Evolutionary conservation across 2,888 invertebrate species (phyloP), one percentile per base, ranked within the genome.

Genomic region (Epistrophe grossulariae): DNA sequence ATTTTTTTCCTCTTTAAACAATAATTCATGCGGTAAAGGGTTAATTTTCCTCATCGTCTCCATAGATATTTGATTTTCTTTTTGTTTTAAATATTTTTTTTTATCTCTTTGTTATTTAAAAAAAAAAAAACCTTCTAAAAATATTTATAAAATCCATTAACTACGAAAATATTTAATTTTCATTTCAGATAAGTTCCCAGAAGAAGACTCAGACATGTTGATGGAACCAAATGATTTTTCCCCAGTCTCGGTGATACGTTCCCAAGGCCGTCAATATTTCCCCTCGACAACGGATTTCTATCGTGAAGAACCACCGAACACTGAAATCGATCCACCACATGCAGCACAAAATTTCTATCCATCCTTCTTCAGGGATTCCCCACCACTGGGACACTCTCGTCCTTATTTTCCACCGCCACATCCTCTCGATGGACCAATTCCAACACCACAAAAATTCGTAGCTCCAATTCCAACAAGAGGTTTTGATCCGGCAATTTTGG

Each of bases 331-430:
- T 84, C 59, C 76, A 6, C 90, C 91, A 4, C 96, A 96, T 78
- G 92, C 93, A 2, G 93, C 93, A 19, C 96, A 96, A 90, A 96
- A 95, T 64, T 97, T 96, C 92, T 97, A 96, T 93, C 97, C 97
- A 0, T 95, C 96, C 0, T 97, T 96, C 91, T 96, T 96, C 90
- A 94, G 95, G 88, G 92, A 92, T 84, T 90, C 92, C n/a, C 94
- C 94, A 60, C 94, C 95, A 0, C 93, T 95, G 82, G 95, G 95
- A 35, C 95, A 95, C 88, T 94, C 95, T 0, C 92, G 95, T 43
- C 94, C 95, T 1, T 94, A 95, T 50, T 95, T 94, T 77, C 94
- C 94, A 84, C 94, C 94, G 52, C 94, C 94, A 91, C 74, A 79
- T 24, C 74, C 87, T 4, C 66, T 83, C 2, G 88, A 91, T 52